These are phyloP conservation scores for Neoitamus cyanurus DNA, from an alignment of 2,888 invertebrate species.

Conservation along the genomic window DNA sequence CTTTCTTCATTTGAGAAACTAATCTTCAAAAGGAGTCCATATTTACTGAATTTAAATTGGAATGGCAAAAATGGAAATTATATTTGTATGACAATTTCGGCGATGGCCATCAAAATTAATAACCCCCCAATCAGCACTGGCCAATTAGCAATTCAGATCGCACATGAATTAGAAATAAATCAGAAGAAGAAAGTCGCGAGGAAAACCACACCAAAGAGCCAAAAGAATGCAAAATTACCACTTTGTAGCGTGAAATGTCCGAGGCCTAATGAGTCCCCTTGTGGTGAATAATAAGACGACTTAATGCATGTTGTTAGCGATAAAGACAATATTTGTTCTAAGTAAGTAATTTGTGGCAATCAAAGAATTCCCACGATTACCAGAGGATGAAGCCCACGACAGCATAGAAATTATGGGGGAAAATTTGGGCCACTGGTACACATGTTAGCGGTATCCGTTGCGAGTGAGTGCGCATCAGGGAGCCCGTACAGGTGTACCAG, in stretches of 20 bases:
- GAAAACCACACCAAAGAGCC: not conserved
- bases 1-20: not conserved
- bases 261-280: not conserved
- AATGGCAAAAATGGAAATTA: not conserved
- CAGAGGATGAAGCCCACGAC: not conserved
- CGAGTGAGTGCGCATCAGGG: constrained; percentile 45
- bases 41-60: not conserved
- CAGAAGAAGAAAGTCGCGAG: not conserved
- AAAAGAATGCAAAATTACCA: not conserved
- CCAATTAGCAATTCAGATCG: not conserved
- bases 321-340: not conserved
- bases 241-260: not conserved
- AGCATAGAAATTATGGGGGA: not conserved
- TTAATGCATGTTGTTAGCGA: not conserved
- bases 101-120: not conserved
- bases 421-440: constrained; percentile 52
- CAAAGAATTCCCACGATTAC: constrained; percentile 16
- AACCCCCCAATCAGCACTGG: not conserved
- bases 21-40: not conserved
- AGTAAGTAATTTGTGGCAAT: constrained; percentile 1
- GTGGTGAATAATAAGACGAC: not conserved
- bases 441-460: constrained; percentile 50
- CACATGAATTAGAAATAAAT: not conserved
- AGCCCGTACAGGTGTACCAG: constrained; percentile 27
- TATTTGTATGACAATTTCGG: not conserved